Percentiles rank a stretch among this genome's conserved stretches.
Evolutionary conservation across 2,113 vertebrate genomes (phyloP).

Genomic region (Oriolus oriolus): DNA sequence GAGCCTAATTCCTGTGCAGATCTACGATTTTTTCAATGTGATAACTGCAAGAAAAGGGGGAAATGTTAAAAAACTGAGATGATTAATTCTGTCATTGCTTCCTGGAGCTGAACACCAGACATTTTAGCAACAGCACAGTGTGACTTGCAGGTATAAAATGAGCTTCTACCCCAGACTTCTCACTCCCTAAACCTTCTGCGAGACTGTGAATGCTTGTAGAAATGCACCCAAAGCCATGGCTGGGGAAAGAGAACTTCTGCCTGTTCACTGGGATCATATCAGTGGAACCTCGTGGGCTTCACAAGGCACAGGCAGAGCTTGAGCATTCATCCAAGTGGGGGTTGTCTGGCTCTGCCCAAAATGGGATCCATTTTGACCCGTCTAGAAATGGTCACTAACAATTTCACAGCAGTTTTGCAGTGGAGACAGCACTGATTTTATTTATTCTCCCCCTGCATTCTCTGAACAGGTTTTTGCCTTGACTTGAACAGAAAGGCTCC

Average conservation of each 20-base stretch:
- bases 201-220: neutral
- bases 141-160: neutral
- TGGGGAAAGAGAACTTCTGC: neutral
- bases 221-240: neutral
- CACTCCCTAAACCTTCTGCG: neutral
- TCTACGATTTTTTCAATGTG: neutral
- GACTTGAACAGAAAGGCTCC: neutral
- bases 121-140: neutral
- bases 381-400: neutral
- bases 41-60: neutral
- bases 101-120: neutral
- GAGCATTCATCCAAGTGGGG: neutral
- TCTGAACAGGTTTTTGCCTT: neutral
- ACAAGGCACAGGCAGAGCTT: neutral
- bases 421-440: neutral
- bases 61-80: neutral
- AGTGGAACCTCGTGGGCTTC: neutral
- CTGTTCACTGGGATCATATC: neutral
- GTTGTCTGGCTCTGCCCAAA: neutral
- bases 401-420: neutral
- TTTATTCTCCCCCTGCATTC: neutral
- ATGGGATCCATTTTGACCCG: neutral
- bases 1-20: neutral
- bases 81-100: neutral
- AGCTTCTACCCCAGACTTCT: neutral